These are phyloP conservation scores for Heterotis niloticus DNA, from an alignment of 2,113 vertebrate species.

Conservation along the genomic window DNA sequence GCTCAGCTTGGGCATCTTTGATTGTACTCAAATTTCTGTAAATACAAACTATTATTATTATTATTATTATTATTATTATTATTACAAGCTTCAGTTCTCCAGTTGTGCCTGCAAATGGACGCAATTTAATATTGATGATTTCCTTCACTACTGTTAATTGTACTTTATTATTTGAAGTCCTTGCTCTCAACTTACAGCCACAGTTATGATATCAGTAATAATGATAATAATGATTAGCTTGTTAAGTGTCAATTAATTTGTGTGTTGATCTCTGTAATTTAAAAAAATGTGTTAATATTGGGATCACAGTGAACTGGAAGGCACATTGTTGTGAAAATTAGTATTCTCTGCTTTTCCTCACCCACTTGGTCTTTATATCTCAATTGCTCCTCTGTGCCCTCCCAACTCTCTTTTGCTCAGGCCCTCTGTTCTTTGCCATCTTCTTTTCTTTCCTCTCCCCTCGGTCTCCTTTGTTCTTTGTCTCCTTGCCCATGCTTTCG, in stretches of 20 bases:
- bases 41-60: slow-evolving; percentile 66
- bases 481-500: slow-evolving; percentile 48
- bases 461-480: slow-evolving; percentile 26
- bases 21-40: slow-evolving; percentile 75
- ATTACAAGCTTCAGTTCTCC: slow-evolving; percentile 41
- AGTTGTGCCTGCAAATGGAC: slow-evolving; percentile 52
- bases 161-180: slow-evolving; percentile 33
- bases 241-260: slow-evolving; percentile 71
- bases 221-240: slow-evolving; percentile 65
- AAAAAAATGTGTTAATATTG: slow-evolving; percentile 59
- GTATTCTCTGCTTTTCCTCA: slow-evolving; percentile 27
- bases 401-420: slow-evolving; percentile 31
- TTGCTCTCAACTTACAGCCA: slow-evolving; percentile 39
- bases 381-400: slow-evolving; percentile 34
- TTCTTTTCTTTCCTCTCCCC: slow-evolving; percentile 28
- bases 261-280: slow-evolving; percentile 71
- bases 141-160: slow-evolving; percentile 32
- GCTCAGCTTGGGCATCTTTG: slow-evolving; percentile 73
- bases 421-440: slow-evolving; percentile 31
- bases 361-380: slow-evolving; percentile 10
- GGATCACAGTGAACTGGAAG: slow-evolving; percentile 58
- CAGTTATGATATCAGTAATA: slow-evolving; percentile 61
- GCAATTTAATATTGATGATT: slow-evolving; percentile 37
- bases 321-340: slow-evolving; percentile 60
- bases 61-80: slow-evolving; percentile 56